Conservation (phyloP, 2,113 vertebrate genomes). For the Oreotrochilus melanogaster region DNA sequence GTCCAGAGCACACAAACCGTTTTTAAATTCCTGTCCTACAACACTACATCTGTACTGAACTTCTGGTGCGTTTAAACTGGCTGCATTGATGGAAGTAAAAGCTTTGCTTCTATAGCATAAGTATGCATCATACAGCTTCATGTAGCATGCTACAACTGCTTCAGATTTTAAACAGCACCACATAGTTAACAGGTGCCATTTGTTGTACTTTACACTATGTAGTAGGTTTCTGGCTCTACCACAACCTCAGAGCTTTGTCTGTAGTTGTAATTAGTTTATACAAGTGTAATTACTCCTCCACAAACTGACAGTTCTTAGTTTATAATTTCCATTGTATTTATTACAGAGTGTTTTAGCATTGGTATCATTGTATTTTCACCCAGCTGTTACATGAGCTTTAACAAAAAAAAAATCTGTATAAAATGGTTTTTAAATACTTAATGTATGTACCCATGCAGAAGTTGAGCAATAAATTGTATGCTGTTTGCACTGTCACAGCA, state of each 20-base stretch:
- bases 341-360: slow-evolving; percentile 88
- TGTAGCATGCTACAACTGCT: slow-evolving; percentile 60
- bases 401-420: slow-evolving; percentile 87
- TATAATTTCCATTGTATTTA: slow-evolving; percentile 89
- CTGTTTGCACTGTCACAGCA: slow-evolving; percentile 92
- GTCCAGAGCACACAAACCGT: slow-evolving; percentile 77
- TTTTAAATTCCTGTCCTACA: slow-evolving; percentile 53
- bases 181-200: slow-evolving; percentile 52
- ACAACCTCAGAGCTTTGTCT: slow-evolving; percentile 75
- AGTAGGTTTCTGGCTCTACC: slow-evolving; percentile 75
- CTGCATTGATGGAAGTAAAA: slow-evolving; percentile 63
- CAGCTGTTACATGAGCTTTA: slow-evolving; percentile 93
- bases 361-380: slow-evolving; percentile 86
- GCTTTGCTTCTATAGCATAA: slow-evolving; percentile 52
- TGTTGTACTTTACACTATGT: slow-evolving; percentile 68
- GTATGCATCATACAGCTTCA: slow-evolving; percentile 36
- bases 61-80: slow-evolving; percentile 68
- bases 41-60: slow-evolving; percentile 78
- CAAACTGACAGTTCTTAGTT: slow-evolving; percentile 81
- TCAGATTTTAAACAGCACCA: slow-evolving; percentile 64
- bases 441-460: slow-evolving; percentile 89
- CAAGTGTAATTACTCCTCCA: slow-evolving; percentile 78
- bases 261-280: slow-evolving; percentile 80
- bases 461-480: slow-evolving; percentile 95
- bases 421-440: slow-evolving; percentile 82